Conservation (phyloP, 2,113 vertebrate genomes). For the Sander lucioperca region DNA sequence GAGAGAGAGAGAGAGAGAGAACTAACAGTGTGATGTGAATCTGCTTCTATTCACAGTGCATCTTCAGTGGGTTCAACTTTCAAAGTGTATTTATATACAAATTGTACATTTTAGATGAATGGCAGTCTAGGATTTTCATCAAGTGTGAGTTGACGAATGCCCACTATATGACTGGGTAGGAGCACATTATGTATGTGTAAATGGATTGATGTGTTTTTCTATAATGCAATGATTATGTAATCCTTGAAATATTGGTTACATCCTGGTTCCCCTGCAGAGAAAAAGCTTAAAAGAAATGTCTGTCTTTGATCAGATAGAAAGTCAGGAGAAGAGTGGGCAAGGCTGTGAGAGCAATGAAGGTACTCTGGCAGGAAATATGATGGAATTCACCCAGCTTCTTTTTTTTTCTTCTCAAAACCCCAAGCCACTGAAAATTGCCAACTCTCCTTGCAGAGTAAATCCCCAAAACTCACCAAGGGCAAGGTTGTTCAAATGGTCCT, state of each 20-base stretch:
- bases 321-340: slow-evolving; percentile 59
- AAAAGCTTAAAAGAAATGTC: slow-evolving; percentile 60
- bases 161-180: slow-evolving; percentile 12
- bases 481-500: slow-evolving; percentile 74
- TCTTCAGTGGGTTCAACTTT: slow-evolving; percentile 24
- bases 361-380: slow-evolving; percentile 71
- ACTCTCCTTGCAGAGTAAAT: slow-evolving; percentile 75
- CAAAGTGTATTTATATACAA: slow-evolving; percentile 44
- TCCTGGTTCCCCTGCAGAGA: slow-evolving; percentile 60
- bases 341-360: slow-evolving; percentile 44
- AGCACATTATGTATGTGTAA: slow-evolving; percentile 29
- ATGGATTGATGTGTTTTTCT: slow-evolving; percentile 47
- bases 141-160: slow-evolving; percentile 26
- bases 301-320: slow-evolving; percentile 74
- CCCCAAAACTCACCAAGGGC: slow-evolving; percentile 74
- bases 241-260: slow-evolving; percentile 71
- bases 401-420: slow-evolving; percentile 35
- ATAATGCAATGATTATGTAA: slow-evolving; percentile 77
- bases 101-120: slow-evolving; percentile 41
- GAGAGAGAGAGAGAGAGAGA: slow-evolving; percentile 17
- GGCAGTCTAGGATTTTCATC: slow-evolving; percentile 22
- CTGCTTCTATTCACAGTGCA: slow-evolving; percentile 32
- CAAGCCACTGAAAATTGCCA: slow-evolving; percentile 69
- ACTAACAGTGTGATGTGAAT: slow-evolving; percentile 25
- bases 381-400: slow-evolving; percentile 66